Base-by-base conservation (phyloP, 2,113 vertebrate genomes). In the Ptychochromis oligacanthus region DNA sequence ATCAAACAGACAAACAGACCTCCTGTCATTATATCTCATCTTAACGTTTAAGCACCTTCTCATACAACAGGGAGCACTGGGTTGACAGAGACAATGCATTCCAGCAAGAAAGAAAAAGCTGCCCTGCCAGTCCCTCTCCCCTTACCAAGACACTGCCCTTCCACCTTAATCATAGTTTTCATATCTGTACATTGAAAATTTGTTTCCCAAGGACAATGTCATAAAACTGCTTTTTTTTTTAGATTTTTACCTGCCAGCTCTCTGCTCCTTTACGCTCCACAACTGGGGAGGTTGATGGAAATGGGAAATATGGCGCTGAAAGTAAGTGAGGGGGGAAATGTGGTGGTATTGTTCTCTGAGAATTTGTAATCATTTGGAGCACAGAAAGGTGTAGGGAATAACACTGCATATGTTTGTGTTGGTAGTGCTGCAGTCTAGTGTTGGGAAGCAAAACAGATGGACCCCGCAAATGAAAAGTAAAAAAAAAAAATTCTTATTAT, bases 111-210 rank as follows among this genome's bases (percentile, higher is more conserved):
- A 97, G 96, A 94, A 96, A 97, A 96, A 96, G 94, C 96, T 96
- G 95, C 95, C 94, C 96, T 96, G 95, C 93, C 92, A 61, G 49
- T 87, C 26, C 46, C 40, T 58, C 24, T 87, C 60, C 78, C 96
- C 95, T 96, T 97, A 95, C 96, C 95, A 95, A 95, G 95, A 96
- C 92, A 94, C 94, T 90, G 94, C 52, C 93, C 93, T 96, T 95
- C 31, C 95, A 95, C 96, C 55, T 98, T 97, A 97, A 98, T 98
- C 97, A 98, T 97, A 97, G 96, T 98, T 98, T 97, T 98, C 97
- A 97, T 97, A 97, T 97, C 96, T 95, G 96, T 96, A 96, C 97
- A 97, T 97, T 97, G 96, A 97, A 97, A 98, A 97, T 97, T 97
- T 96, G 90, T 96, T 96, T 96, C 93, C 96, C 97, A 98, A 98